Base-by-base conservation (phyloP, 2,888 invertebrate species). In the Cenopis cana region DNA sequence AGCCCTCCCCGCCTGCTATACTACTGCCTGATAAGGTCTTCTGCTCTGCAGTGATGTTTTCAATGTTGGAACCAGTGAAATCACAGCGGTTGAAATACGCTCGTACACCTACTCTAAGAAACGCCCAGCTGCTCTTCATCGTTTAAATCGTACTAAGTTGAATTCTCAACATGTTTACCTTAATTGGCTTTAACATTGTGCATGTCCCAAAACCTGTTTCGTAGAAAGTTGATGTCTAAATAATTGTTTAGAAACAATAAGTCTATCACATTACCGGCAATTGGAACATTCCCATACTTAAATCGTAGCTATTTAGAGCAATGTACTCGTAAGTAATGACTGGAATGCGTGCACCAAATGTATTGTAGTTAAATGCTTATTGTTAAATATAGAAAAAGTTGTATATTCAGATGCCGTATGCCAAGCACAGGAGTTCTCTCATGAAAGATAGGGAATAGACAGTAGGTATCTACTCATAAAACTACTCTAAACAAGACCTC, bases 271-370 rank as follows among this genome's bases (percentile, higher is more conserved):
- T 82, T 79, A 81, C 12, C 67, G 46, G 41, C n/a, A 73, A 79
- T 79, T 70, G 78, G 77, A 76, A 50, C 17, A 33, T 84, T 83
- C 85, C 80, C 84, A 84, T 78, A 73, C 70, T 79, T 74, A 73
- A 29, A 73, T 75, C 68, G 72, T 74, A 68, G 54, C 52, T 70
- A 70, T 70, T 74, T 75, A 68, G 75, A 77, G 74, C 74, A 78
- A 76, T 74, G 73, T n/a, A n/a, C n/a, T n/a, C n/a, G n/a, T 73
- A 68, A 55, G 76, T 81, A 86, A 85, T 82, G 81, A 78, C 69
- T 76, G 67, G 77, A 78, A 81, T 82, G 82, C 86, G 83, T 85
- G 85, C 79, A 76, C 75, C 67, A 77, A 69, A 74, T 49, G 73
- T 76, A 76, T 59, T 41, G n/a, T 29, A 33, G 33, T 57, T 52